A percentile compares a stretch with the other conserved stretches of the same genome.
These are phyloP conservation scores for Pyxicephalus adspersus DNA, from an alignment of 2,113 vertebrate species.

Conservation along the genomic window DNA sequence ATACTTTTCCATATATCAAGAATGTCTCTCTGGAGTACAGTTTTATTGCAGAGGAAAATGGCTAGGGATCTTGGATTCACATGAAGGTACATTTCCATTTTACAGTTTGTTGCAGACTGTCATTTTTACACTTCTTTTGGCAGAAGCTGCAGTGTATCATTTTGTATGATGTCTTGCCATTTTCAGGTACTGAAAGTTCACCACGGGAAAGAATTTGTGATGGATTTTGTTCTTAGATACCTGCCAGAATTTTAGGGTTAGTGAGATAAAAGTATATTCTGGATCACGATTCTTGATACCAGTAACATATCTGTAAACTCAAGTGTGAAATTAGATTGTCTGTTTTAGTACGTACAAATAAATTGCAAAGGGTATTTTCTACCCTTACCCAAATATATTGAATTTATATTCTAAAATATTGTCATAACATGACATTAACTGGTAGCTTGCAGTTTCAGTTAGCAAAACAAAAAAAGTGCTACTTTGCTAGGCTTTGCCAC, in stretches of 20 bases:
- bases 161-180: constrained; percentile 23
- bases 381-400: no score
- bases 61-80: constrained; percentile 18
- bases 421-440: no score
- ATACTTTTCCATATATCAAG: constrained; percentile 4
- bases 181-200: constrained; percentile 38
- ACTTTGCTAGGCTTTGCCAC: no score
- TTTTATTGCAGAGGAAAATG: constrained; percentile 22
- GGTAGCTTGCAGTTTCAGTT: no score
- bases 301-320: constrained; percentile 16
- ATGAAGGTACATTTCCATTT: constrained; percentile 28
- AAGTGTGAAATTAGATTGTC: constrained; percentile 3
- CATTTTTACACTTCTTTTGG: constrained; percentile 11
- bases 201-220: background rate
- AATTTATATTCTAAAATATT: no score
- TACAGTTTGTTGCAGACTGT: constrained; percentile 31
- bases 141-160: background rate
- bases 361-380: no score
- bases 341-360: no score
- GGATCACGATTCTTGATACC: background rate
- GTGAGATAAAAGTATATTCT: background rate
- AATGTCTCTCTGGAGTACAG: background rate
- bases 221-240: background rate
- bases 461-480: no score
- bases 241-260: constrained; percentile 16